Evolutionary conservation across 2,113 vertebrate species (phyloP).

Genomic region (Silurus meridionalis): DNA sequence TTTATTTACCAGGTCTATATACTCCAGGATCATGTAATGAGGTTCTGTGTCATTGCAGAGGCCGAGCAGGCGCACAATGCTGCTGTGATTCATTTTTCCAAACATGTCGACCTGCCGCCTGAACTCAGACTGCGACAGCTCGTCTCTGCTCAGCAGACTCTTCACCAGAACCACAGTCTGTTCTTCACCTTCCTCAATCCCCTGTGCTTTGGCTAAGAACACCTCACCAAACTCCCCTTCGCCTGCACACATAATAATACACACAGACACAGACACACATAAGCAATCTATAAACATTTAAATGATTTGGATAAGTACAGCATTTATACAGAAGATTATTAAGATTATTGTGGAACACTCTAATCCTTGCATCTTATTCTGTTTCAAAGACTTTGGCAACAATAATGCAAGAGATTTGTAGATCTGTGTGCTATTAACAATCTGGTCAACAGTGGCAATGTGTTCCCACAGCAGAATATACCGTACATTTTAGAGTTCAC

Average conservation of each 20-base stretch:
- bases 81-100: conserved; percentile 86
- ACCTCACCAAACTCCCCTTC: conserved; percentile 95
- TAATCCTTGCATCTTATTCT: background rate
- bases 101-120: conserved; percentile 94
- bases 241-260: conserved; percentile 69
- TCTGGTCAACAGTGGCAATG: background rate
- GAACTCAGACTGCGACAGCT: conserved; percentile 90
- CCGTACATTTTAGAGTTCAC: too few relatives aligned
- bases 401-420: background rate
- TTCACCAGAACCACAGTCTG: conserved; percentile 92
- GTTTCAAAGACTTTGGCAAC: background rate
- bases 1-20: conserved; percentile 88
- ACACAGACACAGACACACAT: conserved; percentile 16
- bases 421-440: background rate
- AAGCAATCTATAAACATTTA: background rate
- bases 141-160: conserved; percentile 86
- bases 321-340: background rate
- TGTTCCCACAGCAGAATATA: background rate
- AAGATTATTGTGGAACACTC: background rate
- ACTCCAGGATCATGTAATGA: conserved; percentile 93
- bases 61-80: conserved; percentile 85
- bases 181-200: conserved; percentile 76
- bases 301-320: background rate
- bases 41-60: conserved; percentile 88
- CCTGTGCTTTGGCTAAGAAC: conserved; percentile 89